Evolutionary conservation across 2,113 vertebrate species (phyloP).

Genomic region (Natator depressus): DNA sequence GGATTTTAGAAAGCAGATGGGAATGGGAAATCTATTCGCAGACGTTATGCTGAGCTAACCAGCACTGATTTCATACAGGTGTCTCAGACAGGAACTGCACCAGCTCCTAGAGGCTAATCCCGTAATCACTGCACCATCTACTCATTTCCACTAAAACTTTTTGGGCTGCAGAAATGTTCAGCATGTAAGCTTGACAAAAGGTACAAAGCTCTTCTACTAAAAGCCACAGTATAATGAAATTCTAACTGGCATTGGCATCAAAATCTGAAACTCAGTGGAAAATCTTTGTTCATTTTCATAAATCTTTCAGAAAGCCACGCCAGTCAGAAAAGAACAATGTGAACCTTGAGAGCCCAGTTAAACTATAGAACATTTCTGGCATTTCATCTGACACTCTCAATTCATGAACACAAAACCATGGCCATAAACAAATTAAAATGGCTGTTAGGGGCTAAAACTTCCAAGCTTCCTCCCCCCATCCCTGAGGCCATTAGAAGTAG

Average conservation of each 20-base stretch:
- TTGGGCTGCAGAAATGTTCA: background rate
- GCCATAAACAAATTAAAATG: background rate
- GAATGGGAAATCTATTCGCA: rapidly evolving
- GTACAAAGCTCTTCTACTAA: background rate
- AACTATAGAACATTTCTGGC: background rate
- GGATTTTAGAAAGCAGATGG: background rate
- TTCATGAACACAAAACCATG: background rate
- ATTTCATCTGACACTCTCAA: background rate
- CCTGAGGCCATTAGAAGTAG: background rate
- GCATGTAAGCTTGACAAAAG: background rate
- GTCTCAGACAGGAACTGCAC: background rate
- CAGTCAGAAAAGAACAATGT: background rate
- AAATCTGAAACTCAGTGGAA: background rate
- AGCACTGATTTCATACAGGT: background rate
- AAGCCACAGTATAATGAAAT: background rate
- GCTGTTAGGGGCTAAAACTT: background rate
- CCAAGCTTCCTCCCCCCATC: background rate
- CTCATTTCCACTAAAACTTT: background rate
- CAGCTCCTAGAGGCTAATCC: rapidly evolving
- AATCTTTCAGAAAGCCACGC: background rate
- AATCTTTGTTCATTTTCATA: background rate
- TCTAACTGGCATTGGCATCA: background rate
- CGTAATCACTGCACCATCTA: background rate
- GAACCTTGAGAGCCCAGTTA: background rate
- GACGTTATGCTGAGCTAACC: background rate